Conservation (phyloP, 2,888 invertebrate genomes). For the Cosmia pyralina region DNA sequence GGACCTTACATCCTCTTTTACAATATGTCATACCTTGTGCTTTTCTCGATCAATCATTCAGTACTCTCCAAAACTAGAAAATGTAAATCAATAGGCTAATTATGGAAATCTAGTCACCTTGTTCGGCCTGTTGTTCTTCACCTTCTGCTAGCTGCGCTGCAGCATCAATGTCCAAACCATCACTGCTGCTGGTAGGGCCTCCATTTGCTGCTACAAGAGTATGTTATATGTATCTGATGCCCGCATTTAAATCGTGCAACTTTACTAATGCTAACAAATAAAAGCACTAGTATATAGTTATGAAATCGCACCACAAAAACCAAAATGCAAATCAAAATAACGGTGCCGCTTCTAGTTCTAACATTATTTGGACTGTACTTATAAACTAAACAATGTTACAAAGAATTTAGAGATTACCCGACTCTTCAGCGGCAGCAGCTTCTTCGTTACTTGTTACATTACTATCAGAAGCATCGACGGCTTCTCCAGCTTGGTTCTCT, state of each 20-base stretch:
- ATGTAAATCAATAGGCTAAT: neutral
- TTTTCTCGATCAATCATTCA: neutral
- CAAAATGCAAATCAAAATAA: conserved; percentile 54
- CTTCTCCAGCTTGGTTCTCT: conserved; percentile 81
- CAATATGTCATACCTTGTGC: neutral
- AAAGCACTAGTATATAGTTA: neutral
- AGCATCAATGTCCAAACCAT: conserved; percentile 80
- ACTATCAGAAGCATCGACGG: conserved; percentile 80
- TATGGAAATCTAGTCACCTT: conserved; percentile 71
- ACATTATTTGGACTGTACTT: conserved; percentile 18
- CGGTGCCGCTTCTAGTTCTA: conserved; percentile 24
- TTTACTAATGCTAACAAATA: neutral
- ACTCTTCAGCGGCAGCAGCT: conserved; percentile 75
- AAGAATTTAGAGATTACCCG: conserved; percentile 68
- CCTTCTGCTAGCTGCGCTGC: conserved; percentile 73
- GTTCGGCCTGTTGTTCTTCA: conserved; percentile 76
- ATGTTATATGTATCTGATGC: conserved; percentile 28
- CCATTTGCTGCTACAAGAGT: conserved; percentile 79
- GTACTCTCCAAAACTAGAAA: neutral
- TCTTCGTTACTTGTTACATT: conserved; percentile 82
- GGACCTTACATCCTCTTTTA: too few relatives aligned
- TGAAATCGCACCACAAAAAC: conserved; percentile 1
- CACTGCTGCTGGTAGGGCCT: conserved; percentile 86
- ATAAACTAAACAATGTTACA: neutral
- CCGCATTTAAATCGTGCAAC: conserved; percentile 33